Evolutionary conservation across 2,888 invertebrate species (phyloP), one percentile per base, ranked within the genome.

Genomic region (Coronaproctus castanopsis): DNA sequence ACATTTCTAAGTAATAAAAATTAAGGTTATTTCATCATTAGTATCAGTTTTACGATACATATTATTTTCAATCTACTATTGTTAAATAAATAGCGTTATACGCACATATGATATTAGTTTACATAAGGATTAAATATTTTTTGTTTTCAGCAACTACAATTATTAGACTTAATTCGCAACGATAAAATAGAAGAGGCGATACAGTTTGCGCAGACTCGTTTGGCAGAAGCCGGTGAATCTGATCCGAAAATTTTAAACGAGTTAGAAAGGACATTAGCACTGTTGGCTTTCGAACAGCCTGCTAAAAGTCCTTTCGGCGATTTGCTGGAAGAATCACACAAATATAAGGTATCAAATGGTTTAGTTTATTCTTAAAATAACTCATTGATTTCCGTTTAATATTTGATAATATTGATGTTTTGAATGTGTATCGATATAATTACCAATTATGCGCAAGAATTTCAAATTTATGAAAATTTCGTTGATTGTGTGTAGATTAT

Each of bases 281-380:
- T 98, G 58, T 73, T 98, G 20, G 97, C 97, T 3, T 98, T 98
- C 73, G 96, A 97, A 62, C 91, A 96, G 69, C 96, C 97, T 0
- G 83, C 88, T 66, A 83, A 81, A 59, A 92, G 93, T 64, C 97
- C 97, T 0, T 98, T 96, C 74, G 87, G 91, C 20, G 93, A 97
- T 71, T 77, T 98, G 50, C 75, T 98, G 62, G 84, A 93, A 67
- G 86, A 90, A 18, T 87, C 93, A 14, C 95, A 97, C 69, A 78
- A 96, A 68, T 95, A 96, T 74, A 91, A 91, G 78, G 88, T 86
- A 66, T 63, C 5, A 21, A 53, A 23, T 50, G 54, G 62, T 23
- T 50, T 57, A 20, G 14, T n/a, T 48, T 21, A 54, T 52, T 3
- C 10, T n/a, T 10, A 5, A 48, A 10, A 20, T 10, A 52, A 20